Conservation (phyloP, 2,888 invertebrate genomes). For the Molanna angustata region DNA sequence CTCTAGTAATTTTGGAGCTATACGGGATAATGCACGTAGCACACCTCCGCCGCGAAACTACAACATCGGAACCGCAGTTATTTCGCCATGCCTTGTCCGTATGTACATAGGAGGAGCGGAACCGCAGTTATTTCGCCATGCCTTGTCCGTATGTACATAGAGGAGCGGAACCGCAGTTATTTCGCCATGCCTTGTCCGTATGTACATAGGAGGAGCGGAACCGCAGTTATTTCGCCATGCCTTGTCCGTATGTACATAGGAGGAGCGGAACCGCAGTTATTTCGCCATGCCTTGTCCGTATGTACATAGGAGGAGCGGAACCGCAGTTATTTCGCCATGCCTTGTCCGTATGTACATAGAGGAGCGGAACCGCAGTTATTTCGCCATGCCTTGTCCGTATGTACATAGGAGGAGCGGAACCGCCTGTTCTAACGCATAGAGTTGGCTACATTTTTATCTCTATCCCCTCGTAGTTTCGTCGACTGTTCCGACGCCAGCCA, state of each 20-base stretch:
- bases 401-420: background rate
- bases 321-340: background rate
- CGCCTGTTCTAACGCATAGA: background rate
- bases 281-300: background rate
- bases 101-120: background rate
- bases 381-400: background rate
- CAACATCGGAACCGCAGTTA: too few species aligned
- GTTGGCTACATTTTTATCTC: background rate
- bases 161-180: background rate
- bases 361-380: background rate
- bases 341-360: background rate
- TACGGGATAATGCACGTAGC: too few species aligned
- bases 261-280: background rate
- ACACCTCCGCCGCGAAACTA: background rate
- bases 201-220: background rate
- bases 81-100: background rate
- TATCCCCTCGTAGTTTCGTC: background rate
- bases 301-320: background rate
- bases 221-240: background rate
- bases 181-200: background rate
- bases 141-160: background rate
- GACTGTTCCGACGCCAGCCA: background rate
- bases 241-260: background rate
- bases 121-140: background rate
- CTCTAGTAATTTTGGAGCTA: too few species aligned